Percentiles rank a stretch among this genome's conserved stretches.
Conservation (phyloP, 2,888 invertebrate genomes). For the Drosophila anomalata region DNA sequence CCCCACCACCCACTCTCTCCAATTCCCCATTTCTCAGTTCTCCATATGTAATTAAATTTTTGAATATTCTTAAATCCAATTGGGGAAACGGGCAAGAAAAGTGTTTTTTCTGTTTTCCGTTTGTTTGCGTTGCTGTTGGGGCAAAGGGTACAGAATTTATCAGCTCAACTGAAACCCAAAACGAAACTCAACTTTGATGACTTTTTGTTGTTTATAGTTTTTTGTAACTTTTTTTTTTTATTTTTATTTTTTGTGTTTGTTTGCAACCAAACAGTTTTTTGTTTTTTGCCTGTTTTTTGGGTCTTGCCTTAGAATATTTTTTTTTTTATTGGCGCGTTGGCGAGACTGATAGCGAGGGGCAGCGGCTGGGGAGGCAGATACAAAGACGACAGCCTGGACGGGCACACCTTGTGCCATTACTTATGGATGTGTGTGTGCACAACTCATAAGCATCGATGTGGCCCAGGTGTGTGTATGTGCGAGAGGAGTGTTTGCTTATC, state of each 20-base stretch:
- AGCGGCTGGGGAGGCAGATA: neutral
- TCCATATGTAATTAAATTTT: conserved; percentile 36
- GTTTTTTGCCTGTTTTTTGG: conserved; percentile 34
- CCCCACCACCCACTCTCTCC: neutral
- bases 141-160: conserved; percentile 49
- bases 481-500: conserved; percentile 47
- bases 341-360: conserved; percentile 41
- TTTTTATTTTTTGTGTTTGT: conserved; percentile 5
- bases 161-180: conserved; percentile 38
- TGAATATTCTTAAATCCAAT: conserved; percentile 43
- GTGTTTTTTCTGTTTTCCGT: conserved; percentile 19
- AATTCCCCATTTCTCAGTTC: neutral
- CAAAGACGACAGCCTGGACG: conserved; percentile 38
- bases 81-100: conserved; percentile 28
- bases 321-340: conserved; percentile 61
- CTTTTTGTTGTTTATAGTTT: conserved; percentile 55
- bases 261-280: conserved; percentile 11
- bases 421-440: conserved; percentile 36
- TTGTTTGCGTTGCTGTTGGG: neutral
- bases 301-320: conserved; percentile 57
- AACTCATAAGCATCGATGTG: conserved; percentile 54
- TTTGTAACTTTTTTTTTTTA: conserved; percentile 41
- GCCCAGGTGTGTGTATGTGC: conserved; percentile 53
- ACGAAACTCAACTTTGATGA: conserved; percentile 47
- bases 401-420: conserved; percentile 55